phyloP scores from a whole-genome alignment of 2,888 invertebrate genomes.

The Harpalus rufipes region DNA sequence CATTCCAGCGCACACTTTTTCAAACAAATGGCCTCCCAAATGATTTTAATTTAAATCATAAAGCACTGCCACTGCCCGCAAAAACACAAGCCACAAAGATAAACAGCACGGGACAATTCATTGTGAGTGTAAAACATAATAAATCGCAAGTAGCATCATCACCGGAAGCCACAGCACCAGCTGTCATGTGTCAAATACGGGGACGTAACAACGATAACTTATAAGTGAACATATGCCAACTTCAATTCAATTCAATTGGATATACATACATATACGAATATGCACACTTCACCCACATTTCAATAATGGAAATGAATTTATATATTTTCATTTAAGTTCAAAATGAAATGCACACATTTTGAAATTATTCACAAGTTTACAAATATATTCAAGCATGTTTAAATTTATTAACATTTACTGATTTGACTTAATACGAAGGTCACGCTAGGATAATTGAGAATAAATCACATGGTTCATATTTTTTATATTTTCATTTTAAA shows the following conservation, averaged over 20 bases:
- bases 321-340: too few species aligned
- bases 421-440: too few species aligned
- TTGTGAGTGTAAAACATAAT: conserved; percentile 57
- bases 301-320: too few species aligned
- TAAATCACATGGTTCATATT: too few species aligned
- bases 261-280: too few species aligned
- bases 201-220: not conserved
- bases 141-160: conserved; percentile 56
- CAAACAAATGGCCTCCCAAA: conserved; percentile 55
- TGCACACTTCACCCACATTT: too few species aligned
- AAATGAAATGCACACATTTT: too few species aligned
- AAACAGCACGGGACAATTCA: conserved; percentile 64
- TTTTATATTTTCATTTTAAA: too few species aligned
- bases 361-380: too few species aligned
- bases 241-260: not conserved
- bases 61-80: conserved; percentile 38
- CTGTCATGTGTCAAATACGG: not conserved
- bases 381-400: too few species aligned
- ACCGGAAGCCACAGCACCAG: not conserved
- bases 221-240: not conserved
- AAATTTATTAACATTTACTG: too few species aligned
- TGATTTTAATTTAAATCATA: conserved; percentile 67
- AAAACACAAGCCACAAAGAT: conserved; percentile 58
- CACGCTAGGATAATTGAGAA: too few species aligned
- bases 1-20: conserved; percentile 53